Evolutionary conservation across 2,888 invertebrate species (phyloP), one percentile per base, ranked within the genome.

Genomic region (Meloe dianella): DNA sequence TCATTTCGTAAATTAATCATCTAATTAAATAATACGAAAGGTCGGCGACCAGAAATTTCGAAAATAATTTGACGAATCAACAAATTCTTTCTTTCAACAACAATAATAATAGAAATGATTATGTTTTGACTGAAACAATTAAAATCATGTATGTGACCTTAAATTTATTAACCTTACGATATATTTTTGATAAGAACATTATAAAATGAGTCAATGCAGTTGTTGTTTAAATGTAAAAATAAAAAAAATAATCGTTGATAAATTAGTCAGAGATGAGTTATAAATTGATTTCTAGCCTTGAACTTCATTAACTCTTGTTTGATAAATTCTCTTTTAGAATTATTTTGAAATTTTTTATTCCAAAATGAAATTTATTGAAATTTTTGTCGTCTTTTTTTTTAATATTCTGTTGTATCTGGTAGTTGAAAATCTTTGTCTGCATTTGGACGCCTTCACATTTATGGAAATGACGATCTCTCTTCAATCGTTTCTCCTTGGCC

Each of bases 401-500:
- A 10, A 22, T 9, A 20, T 47, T 47, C 27, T 27, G 27, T 6
- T 41, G 41, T 41, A 4, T 6, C 22, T 57, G 51, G 58, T 54
- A 63, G 60, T 68, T 27, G 27, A 27, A 54, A 54, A 54, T 54
- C 24, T 27, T 54, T 66, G 66, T 70, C 67, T 71, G 66, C 66
- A 61, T 62, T 61, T 63, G 59, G 64, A 65, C 68, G 69, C 56
- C 68, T 47, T 63, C 63, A 67, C 69, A 69, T 69, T 64, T 70
- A 71, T 70, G 66, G 69, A 68, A 70, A 68, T 68, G 58, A 66
- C 65, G 63, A 63, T 67, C 66, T 69, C 63, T 66, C 65, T 63
- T 65, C 60, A 66, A 69, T 67, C 61, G 65, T 63, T 27, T 70
- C 65, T 61, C 71, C 67, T 73, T 68, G 69, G 66, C 70, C 68